A percentile compares a stretch with the other conserved stretches of the same genome.
phyloP scores from a whole-genome alignment of 2,888 invertebrate genomes.

The Catocala fraxini region DNA sequence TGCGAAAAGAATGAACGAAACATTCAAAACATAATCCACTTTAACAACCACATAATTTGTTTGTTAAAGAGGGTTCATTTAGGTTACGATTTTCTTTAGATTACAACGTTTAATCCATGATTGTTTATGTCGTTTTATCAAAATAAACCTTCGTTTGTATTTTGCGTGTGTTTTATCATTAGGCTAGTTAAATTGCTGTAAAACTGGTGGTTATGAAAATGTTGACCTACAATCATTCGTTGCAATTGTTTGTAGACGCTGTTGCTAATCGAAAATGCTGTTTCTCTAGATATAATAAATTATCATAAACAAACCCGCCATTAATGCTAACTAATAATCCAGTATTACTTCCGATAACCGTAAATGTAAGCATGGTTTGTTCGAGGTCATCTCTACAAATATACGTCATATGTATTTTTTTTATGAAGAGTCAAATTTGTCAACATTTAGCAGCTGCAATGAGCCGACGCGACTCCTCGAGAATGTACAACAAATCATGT shows the following conservation, averaged over 20 bases:
- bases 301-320: too few species aligned
- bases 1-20: slow-evolving; percentile 40
- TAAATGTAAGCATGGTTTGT: not conserved
- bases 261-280: not conserved
- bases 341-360: not conserved
- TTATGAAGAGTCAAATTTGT: slow-evolving; percentile 3
- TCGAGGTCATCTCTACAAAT: not conserved
- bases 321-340: too few species aligned
- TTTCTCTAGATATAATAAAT: not conserved
- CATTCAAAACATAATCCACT: slow-evolving; percentile 30
- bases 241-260: not conserved
- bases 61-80: slow-evolving; percentile 11
- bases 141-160: not conserved
- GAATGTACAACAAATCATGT: slow-evolving; percentile 33
- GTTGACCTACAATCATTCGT: not conserved
- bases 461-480: slow-evolving; percentile 5
- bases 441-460: slow-evolving; percentile 20
- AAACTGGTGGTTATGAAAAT: not conserved
- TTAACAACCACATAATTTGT: slow-evolving; percentile 23
- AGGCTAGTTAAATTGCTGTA: slow-evolving; percentile 5
- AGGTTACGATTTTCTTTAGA: not conserved
- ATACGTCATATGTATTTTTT: not conserved
- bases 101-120: not conserved
- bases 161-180: slow-evolving; percentile 2
- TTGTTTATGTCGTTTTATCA: not conserved